Conservation (phyloP, 2,797 vertebrate genomes). For the Pipistrellus kuhlii region DNA sequence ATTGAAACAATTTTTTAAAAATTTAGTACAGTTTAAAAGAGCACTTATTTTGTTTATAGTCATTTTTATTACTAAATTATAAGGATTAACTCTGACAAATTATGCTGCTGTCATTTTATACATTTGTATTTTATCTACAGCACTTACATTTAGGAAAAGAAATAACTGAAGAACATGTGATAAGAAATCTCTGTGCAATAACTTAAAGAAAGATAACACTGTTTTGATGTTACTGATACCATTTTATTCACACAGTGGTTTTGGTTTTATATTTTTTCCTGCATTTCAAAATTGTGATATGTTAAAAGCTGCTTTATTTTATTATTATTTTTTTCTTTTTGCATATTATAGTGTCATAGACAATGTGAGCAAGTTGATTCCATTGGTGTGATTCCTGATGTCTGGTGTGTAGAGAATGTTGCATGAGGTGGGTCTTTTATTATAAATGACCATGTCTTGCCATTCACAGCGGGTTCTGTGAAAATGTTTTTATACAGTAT, state of each 20-base stretch:
- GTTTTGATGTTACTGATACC: conserved; percentile 83
- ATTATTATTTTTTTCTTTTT: conserved; percentile 85
- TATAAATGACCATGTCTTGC: conserved; percentile 87
- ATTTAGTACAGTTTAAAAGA: conserved; percentile 85
- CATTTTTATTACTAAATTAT: conserved; percentile 88
- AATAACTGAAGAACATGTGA: conserved; percentile 91
- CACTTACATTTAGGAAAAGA: conserved; percentile 87
- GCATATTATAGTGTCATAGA: conserved; percentile 87
- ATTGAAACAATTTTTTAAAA: conserved; percentile 86
- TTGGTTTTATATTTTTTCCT: conserved; percentile 87
- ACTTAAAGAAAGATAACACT: conserved; percentile 79
- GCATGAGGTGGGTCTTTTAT: conserved; percentile 90
- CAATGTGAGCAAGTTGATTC: conserved; percentile 88
- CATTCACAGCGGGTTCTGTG: conserved; percentile 94
- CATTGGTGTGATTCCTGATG: conserved; percentile 88
- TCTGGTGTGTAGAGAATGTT: conserved; percentile 89
- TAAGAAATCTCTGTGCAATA: conserved; percentile 97
- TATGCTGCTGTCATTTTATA: conserved; percentile 90
- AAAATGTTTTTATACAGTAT: conserved; percentile 85
- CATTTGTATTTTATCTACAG: conserved; percentile 87
- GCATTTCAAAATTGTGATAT: conserved; percentile 92
- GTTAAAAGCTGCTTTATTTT: conserved; percentile 92
- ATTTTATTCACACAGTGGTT: conserved; percentile 82
- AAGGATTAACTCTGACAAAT: conserved; percentile 89
- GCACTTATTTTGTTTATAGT: conserved; percentile 91